Base-by-base conservation (phyloP, 1,140 invertebrate genomes). In the Vanessa tameamea region DNA sequence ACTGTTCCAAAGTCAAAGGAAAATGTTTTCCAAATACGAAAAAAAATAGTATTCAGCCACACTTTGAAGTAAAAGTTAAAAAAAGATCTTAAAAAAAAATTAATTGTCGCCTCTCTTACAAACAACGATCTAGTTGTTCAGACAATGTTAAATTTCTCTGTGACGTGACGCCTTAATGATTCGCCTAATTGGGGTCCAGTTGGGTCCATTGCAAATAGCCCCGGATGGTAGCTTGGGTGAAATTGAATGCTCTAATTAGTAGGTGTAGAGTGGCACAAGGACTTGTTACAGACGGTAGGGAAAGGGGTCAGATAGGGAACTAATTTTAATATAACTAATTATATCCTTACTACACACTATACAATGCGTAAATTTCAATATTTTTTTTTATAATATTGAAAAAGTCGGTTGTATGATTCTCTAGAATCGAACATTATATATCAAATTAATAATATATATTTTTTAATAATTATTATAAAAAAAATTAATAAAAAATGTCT, bases 121-220 rank as follows among this genome's bases (percentile, higher is more conserved):
- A 57, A 57, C 53, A 23, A 23, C 20, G 13, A 43, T 43, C 67
- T 57, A 37, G 67, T 67, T 20, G 66, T 69, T 43, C 51, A 55
- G 37, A 37, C 53, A 37, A 9, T 51, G 55, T 4, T 64, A 67
- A 51, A 50, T 72, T 66, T 66, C 64, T 65, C 71, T 37, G n/a
- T 31, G 59, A 63, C 37, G 73, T 69, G 57, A 69, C 74, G 70
- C 66, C 75, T 73, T 79, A 79, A 78, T 76, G 80, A 78, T 69
- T 75, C 74, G 57, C 71, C 73, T 82, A 82, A 82, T 82, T 82
- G 80, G 73, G 80, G 76, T 73, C 72, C 76, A 78, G 70, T 73
- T 64, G 72, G 78, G 77, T 78, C 77, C 53, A 78, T 79, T 72
- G 74, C 73, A 78, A 78, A 75, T 69, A 59, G 72, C 64, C 69